Percentiles rank a stretch among this genome's conserved stretches.
These are phyloP conservation scores for Xerus rutilus DNA, from an alignment of 2,797 vertebrate genomes.

Conservation along the genomic window DNA sequence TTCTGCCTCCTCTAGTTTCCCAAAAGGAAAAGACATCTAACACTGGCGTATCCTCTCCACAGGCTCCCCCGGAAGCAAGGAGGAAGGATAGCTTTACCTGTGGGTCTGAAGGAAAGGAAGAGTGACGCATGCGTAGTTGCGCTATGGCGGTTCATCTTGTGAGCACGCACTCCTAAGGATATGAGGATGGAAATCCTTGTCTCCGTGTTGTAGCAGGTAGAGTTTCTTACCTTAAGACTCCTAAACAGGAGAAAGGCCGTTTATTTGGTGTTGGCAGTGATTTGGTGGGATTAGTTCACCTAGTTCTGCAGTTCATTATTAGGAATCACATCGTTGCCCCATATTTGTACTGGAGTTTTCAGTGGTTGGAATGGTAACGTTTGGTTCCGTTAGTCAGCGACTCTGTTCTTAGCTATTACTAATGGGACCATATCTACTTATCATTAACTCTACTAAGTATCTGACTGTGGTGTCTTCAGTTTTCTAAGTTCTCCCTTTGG, in stretches of 20 bases:
- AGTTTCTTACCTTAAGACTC: no score
- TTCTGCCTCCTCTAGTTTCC: neutral
- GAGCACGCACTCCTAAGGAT: rapidly evolving
- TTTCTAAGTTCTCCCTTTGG: neutral
- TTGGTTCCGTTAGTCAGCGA: neutral
- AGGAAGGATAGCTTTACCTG: neutral
- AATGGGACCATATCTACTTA: neutral
- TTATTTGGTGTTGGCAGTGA: neutral
- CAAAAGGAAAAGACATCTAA: neutral
- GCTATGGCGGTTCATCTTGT: rapidly evolving
- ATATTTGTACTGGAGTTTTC: neutral
- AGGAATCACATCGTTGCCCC: neutral
- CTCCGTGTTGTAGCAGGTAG: rapidly evolving
- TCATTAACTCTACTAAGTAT: neutral
- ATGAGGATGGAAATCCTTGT: rapidly evolving
- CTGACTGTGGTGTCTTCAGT: neutral
- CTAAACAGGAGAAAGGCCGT: neutral
- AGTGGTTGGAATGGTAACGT: neutral
- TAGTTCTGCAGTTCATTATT: neutral
- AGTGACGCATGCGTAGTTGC: no score
- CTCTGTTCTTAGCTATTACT: neutral
- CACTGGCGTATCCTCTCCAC: no score
- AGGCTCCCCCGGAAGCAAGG: neutral
- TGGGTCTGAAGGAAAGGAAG: neutral
- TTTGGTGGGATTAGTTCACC: rapidly evolving